Percentiles rank a stretch among this genome's conserved stretches.
Evolutionary conservation across 1,140 invertebrate genomes (phyloP).

Genomic region (Coelopa frigida): DNA sequence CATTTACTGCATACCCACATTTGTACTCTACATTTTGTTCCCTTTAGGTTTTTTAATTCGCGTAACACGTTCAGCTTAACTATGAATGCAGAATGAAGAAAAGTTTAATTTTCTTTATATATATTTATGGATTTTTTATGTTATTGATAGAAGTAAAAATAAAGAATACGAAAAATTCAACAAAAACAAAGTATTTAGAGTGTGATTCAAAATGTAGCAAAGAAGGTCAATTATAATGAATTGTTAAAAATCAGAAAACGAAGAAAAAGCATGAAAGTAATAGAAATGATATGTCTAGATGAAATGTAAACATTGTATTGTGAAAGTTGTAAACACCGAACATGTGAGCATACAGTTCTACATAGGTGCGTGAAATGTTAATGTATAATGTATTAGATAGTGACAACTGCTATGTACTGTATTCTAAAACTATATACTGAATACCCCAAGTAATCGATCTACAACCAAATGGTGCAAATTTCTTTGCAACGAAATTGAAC

Average conservation of each 20-base stretch:
- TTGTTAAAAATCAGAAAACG: slow-evolving; percentile 9
- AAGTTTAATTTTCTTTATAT: background rate
- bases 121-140: slow-evolving; percentile 3
- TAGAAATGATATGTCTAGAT: slow-evolving; percentile 23
- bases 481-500: too few species aligned
- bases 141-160: background rate
- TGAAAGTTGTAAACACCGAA: background rate
- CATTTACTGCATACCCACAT: too few species aligned
- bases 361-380: too few species aligned
- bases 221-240: slow-evolving; percentile 42
- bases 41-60: too few species aligned
- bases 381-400: too few species aligned
- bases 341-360: background rate
- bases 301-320: background rate
- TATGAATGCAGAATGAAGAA: too few species aligned
- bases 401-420: too few species aligned
- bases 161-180: slow-evolving; percentile 1
- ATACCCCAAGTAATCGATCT: too few species aligned
- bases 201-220: slow-evolving; percentile 42
- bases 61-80: too few species aligned
- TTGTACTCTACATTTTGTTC: too few species aligned
- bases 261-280: slow-evolving; percentile 16
- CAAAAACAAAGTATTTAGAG: slow-evolving; percentile 20
- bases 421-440: too few species aligned
- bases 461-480: too few species aligned